Percentiles rank a stretch among this genome's conserved stretches.
phyloP scores from a whole-genome alignment of 2,888 invertebrate genomes.

The Agrotis segetum region DNA sequence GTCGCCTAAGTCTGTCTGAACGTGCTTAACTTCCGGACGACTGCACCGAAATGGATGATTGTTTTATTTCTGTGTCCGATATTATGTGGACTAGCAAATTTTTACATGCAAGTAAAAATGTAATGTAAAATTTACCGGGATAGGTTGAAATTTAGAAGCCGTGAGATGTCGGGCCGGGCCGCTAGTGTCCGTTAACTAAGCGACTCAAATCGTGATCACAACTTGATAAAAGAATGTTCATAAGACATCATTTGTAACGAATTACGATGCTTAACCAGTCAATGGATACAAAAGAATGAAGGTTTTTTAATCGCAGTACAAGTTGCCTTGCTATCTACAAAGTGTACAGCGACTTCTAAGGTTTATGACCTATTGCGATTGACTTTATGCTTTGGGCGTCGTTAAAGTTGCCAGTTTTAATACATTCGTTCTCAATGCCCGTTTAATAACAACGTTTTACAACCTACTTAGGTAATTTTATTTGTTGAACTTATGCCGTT shows the following conservation, averaged over 20 bases:
- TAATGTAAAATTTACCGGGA: no score
- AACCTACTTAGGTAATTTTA: slow-evolving; percentile 8
- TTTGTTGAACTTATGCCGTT: background rate
- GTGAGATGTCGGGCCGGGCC: no score
- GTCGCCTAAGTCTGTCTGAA: no score
- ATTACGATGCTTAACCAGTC: slow-evolving; percentile 3
- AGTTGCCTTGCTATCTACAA: slow-evolving; percentile 21
- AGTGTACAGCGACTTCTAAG: slow-evolving; percentile 27
- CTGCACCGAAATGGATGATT: no score
- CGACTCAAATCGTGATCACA: background rate
- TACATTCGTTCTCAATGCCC: slow-evolving; percentile 13
- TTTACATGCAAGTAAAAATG: no score
- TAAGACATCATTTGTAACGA: background rate
- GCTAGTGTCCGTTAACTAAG: background rate
- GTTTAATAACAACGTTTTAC: slow-evolving; percentile 36
- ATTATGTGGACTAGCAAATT: no score
- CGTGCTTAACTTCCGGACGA: no score
- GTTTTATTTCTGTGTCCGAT: no score
- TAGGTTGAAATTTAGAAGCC: no score
- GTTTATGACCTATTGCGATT: slow-evolving; percentile 50
- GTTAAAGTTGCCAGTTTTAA: slow-evolving; percentile 37
- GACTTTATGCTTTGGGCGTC: slow-evolving; percentile 29
- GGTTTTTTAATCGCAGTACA: slow-evolving; percentile 17
- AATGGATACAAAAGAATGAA: slow-evolving; percentile 18
- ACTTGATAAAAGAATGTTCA: background rate